Evolutionary conservation across 2,888 invertebrate genomes (phyloP).

Genomic region (Trissoscelio sp.): DNA sequence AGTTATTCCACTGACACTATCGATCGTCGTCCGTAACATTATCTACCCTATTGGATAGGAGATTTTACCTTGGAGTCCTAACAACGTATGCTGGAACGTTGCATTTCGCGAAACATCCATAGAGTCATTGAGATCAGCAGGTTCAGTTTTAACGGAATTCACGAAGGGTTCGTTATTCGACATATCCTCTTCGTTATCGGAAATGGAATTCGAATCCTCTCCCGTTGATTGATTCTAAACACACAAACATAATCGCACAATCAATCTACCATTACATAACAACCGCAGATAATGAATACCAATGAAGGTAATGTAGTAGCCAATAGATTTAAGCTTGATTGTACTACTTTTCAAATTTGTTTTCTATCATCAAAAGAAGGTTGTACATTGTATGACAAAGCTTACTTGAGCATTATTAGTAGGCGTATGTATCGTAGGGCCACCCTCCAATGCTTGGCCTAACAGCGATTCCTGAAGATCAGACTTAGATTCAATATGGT

Average conservation of each 20-base stretch:
- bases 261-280: slow-evolving; percentile 16
- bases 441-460: slow-evolving; percentile 91
- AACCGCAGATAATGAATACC: slow-evolving; percentile 10
- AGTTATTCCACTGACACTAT: no score
- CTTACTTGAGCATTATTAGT: slow-evolving; percentile 79
- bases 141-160: slow-evolving; percentile 90
- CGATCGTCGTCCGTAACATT: no score
- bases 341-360: no score
- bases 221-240: slow-evolving; percentile 89
- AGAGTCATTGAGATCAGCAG: slow-evolving; percentile 88
- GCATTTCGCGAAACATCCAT: slow-evolving; percentile 88
- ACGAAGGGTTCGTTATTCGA: slow-evolving; percentile 90
- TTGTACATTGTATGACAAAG: not conserved
- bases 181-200: slow-evolving; percentile 82
- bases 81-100: slow-evolving; percentile 91
- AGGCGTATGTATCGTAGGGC: slow-evolving; percentile 87
- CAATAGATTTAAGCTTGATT: no score
- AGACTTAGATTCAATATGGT: slow-evolving; percentile 83
- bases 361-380: not conserved
- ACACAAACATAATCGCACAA: slow-evolving; percentile 31
- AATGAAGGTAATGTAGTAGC: not conserved
- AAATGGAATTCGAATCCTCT: slow-evolving; percentile 90
- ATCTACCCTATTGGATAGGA: no score
- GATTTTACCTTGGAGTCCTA: slow-evolving; percentile 91
- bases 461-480: slow-evolving; percentile 90